Conservation (phyloP, 2,888 invertebrate genomes). For the Artemia sp. region DNA sequence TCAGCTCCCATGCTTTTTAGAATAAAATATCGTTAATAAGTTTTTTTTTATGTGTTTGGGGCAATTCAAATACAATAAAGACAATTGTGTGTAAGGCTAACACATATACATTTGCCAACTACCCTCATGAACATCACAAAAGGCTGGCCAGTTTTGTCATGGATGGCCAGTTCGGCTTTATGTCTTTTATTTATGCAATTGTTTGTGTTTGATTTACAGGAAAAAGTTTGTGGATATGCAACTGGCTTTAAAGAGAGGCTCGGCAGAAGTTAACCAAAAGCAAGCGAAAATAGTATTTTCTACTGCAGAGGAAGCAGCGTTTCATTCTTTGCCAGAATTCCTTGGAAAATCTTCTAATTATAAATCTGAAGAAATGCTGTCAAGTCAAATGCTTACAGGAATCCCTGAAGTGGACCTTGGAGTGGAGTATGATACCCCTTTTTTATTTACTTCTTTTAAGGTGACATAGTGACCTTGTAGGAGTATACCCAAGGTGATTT, state of each 20-base stretch:
- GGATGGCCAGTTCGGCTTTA: background rate
- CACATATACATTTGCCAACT: too few species aligned
- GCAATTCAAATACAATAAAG: too few species aligned
- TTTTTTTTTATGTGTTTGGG: too few species aligned
- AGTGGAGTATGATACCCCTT: conserved; percentile 47
- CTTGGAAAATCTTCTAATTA: conserved; percentile 66
- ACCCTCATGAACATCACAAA: too few species aligned
- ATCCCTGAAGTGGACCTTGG: conserved; percentile 98
- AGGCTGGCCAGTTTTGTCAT: too few species aligned
- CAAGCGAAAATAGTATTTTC: conserved; percentile 43
- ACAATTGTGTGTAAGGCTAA: too few species aligned
- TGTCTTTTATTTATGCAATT: conserved; percentile 20
- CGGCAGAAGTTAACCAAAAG: conserved; percentile 31
- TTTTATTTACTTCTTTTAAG: too few species aligned
- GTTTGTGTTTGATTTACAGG: conserved; percentile 32
- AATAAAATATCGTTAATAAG: too few species aligned
- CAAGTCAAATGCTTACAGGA: conserved; percentile 98
- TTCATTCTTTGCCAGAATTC: conserved; percentile 74
- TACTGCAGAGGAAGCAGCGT: conserved; percentile 74
- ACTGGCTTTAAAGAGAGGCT: conserved; percentile 63
- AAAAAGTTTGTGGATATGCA: conserved; percentile 71
- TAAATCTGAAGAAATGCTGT: conserved; percentile 93
- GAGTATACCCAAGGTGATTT: too few species aligned
- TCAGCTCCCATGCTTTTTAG: too few species aligned
- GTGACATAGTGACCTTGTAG: too few species aligned